These are phyloP conservation scores for Zapus hudsonius DNA, from an alignment of 2,113 vertebrate species.

Conservation along the genomic window DNA sequence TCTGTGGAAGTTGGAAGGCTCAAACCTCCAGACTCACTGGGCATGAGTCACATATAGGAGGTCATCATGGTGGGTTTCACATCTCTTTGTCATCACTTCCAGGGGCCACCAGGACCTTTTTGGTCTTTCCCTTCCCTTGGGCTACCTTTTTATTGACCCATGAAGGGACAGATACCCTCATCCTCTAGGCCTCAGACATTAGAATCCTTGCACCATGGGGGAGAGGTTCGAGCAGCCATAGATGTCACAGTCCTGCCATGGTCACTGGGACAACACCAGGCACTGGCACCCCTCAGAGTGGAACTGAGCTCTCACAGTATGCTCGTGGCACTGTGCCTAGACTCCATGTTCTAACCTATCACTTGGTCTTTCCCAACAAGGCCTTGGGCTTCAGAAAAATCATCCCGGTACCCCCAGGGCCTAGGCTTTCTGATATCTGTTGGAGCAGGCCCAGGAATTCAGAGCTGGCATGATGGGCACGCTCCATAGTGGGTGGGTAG, in stretches of 20 bases:
- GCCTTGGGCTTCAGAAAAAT: background rate
- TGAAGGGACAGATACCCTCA: background rate
- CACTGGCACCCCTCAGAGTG: accelerated
- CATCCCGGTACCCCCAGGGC: accelerated
- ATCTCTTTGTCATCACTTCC: too few species aligned
- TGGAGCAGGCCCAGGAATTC: background rate
- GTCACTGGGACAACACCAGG: background rate
- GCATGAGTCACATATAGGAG: background rate
- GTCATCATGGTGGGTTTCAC: too few species aligned
- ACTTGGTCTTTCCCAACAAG: background rate
- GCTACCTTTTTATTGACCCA: background rate
- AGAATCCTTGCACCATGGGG: accelerated
- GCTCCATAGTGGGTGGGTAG: background rate
- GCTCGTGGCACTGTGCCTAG: background rate
- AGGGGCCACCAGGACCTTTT: background rate
- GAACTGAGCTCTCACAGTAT: background rate
- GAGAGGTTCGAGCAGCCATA: accelerated
- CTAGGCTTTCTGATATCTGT: background rate
- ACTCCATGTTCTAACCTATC: accelerated
- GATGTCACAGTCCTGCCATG: accelerated
- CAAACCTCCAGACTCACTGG: background rate
- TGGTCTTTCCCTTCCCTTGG: too few species aligned
- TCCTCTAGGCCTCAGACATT: background rate
- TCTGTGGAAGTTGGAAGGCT: background rate
- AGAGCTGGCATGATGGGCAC: background rate